A percentile compares a stretch with the other conserved stretches of the same genome.
These are phyloP conservation scores for Rhizomys pruinosus DNA, from an alignment of 2,113 vertebrate genomes.

Conservation along the genomic window DNA sequence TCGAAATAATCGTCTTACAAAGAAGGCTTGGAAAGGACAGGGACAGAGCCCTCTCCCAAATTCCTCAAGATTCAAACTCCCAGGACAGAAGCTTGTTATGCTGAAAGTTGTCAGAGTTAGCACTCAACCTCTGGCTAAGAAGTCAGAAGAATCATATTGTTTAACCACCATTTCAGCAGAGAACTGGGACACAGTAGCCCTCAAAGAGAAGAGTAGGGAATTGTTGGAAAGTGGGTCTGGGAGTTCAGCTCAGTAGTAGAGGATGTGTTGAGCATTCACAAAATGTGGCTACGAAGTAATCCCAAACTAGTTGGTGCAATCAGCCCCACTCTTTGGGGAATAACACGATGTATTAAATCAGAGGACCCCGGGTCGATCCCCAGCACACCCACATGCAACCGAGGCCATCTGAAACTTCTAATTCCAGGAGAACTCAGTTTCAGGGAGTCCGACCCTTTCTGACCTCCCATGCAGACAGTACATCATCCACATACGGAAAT, in stretches of 20 bases:
- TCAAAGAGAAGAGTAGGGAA: not conserved
- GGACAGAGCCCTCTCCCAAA: not conserved
- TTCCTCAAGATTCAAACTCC: not conserved
- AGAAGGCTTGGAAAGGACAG: not conserved
- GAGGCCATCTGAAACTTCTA: too few species aligned
- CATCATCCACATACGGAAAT: too few species aligned
- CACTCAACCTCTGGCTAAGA: not conserved
- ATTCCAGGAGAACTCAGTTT: too few species aligned
- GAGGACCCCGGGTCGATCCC: too few species aligned
- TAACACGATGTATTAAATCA: too few species aligned
- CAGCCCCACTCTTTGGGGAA: too few species aligned
- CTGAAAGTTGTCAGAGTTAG: not conserved
- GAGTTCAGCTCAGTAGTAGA: not conserved
- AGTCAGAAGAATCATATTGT: not conserved
- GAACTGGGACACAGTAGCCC: not conserved
- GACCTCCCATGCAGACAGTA: too few species aligned
- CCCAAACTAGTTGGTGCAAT: too few species aligned
- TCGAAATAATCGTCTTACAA: not conserved
- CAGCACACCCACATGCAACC: too few species aligned
- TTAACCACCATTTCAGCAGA: not conserved
- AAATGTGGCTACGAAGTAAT: too few species aligned
- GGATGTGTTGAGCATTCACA: not conserved
- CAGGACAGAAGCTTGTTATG: not conserved
- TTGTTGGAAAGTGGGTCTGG: not conserved
- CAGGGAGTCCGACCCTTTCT: too few species aligned